Evolutionary conservation across 2,888 invertebrate genomes (phyloP), one percentile per base, ranked within the genome.

Genomic region (Gnatocerus cornutus): DNA sequence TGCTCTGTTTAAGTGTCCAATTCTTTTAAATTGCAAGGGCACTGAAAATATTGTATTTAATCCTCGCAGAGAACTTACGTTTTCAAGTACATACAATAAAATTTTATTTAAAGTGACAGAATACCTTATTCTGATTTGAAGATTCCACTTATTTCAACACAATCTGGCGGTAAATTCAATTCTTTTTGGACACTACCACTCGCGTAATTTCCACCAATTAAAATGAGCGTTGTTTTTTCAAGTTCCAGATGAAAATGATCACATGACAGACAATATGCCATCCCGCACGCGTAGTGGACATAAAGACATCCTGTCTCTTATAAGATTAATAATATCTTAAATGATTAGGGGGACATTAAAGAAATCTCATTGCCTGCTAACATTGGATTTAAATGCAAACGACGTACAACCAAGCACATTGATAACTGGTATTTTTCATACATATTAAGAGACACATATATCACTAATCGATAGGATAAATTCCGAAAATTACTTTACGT

Each of bases 251-350:
- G 65, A 69, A 69, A 65, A 65, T 21, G 10, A 56, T 64, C 73
- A 74, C 72, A 70, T 75, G 74, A 69, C 62, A 69, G 58, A 39
- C 68, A 68, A 71, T 73, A 62, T 52, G 10, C 70, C 58, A 73
- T 62, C 68, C 71, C 76, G 73, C 76, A 73, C 72, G 76, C 76
- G 73, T 76, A 72, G 69, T 65, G 66, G 59, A 73, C 71, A 73
- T 75, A 68, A 69, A 69, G 48, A 68, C 72, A 73, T 74, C 72
- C 74, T 74, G 73, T 72, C 55, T 71, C 55, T 53, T 69, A 52
- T 65, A 69, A 59, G 41, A 61, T 61, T 58, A 39, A 58, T 61
- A 48, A 68, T 59, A 59, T 69, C 52, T 6, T 21, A 37, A 21
- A 14, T 65, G 59, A 53, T 55, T 64, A 56, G 16, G 14, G 48